phyloP scores from a whole-genome alignment of 2,888 invertebrate species.

The Rhyacophila evoluta region DNA sequence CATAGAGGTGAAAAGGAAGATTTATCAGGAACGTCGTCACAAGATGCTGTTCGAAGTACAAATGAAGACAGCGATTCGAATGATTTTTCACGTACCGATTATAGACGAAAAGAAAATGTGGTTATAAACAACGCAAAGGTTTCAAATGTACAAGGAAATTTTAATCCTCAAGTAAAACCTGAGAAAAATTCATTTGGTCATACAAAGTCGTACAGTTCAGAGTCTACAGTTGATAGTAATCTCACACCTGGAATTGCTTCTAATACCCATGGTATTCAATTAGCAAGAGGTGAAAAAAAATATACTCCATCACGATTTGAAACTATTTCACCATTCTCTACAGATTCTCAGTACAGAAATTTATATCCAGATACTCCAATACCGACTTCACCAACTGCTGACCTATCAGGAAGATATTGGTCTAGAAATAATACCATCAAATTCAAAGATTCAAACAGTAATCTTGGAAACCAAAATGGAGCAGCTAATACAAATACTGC shows the following conservation, averaged over 20 bases:
- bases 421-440: background rate
- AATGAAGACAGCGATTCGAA: background rate
- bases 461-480: background rate
- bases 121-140: background rate
- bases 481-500: background rate
- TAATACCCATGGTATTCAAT: background rate
- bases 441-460: background rate
- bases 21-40: background rate
- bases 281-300: slow-evolving; percentile 38
- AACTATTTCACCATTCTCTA: slow-evolving; percentile 6
- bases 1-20: background rate
- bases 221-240: background rate
- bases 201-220: background rate
- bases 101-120: background rate
- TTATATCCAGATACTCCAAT: slow-evolving; percentile 26
- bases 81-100: background rate
- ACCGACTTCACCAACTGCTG: background rate
- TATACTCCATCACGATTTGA: slow-evolving; percentile 40
- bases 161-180: background rate
- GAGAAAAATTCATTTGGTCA: background rate
- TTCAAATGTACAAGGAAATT: background rate
- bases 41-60: background rate
- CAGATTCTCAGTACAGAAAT: slow-evolving; percentile 43
- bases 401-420: background rate
- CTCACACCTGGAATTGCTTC: background rate